Base-by-base conservation (phyloP, 2,888 invertebrate genomes). In the Torymus aiolomorphi region DNA sequence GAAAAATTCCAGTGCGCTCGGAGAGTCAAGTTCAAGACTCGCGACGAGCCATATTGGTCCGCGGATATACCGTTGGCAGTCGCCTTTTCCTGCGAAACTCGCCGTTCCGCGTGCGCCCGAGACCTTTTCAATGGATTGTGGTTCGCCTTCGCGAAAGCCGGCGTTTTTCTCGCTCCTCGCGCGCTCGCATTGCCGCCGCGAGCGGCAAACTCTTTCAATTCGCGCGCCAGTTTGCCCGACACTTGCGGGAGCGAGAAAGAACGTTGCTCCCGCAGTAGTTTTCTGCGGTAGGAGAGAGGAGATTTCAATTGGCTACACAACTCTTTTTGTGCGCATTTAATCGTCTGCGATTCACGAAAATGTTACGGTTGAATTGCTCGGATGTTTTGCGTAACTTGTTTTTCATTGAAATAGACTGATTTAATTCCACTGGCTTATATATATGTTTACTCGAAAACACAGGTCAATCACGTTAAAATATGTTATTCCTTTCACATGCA, bases 11-110 rank as follows among this genome's bases (percentile, higher is more conserved):
- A 57, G 13, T 24, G 59, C n/a, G 11, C 63, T n/a, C 10, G 56
- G 54, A 70, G 51, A 67, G 76, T 70, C 76, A 76, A 76, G 76
- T 76, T 76, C 70, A 63, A 70, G 70, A 70, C 11, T 20, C 20
- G 59, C 42, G 24, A 52, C 52, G 31, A 24, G 13, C 62, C 69
- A 62, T 76, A 69, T 76, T 62, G 62, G 66, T 10, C 16, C n/a
- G n/a, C 54, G 62, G 42, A 49, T 63, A 61, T 76, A 76, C 69
- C 76, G 76, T 76, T 76, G 63, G 56, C 11, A 20, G 69, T 76
- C 76, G 76, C 62, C 69, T 75, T 67, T 66, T 67, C 59, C 52
- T 2, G 57, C n/a, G 70, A 76, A 62, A 63, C 76, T 69, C 18
- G 62, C 69, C 20, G 66, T 57, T 71, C 61, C 56, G 59, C 18